Base-by-base conservation (phyloP, 1,140 invertebrate species). In the Drosophila sechellia region DNA sequence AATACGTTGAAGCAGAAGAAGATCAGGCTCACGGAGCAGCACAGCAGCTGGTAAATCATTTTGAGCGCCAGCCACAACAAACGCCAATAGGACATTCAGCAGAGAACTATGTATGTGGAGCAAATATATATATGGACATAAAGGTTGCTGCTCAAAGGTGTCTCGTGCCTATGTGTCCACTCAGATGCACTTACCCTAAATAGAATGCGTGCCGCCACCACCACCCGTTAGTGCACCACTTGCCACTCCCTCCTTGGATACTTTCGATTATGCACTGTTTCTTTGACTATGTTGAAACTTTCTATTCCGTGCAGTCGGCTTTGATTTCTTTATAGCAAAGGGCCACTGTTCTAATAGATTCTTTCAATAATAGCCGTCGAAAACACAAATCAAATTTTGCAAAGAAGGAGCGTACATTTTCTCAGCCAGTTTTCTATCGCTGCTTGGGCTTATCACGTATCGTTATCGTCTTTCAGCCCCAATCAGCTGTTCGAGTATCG, bases 21-120 rank as follows among this genome's bases (percentile, higher is more conserved):
- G 34, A 92, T 58, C n/a, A 92, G 59, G 49, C 85, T 81, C 45
- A 81, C 45, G 3, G 87, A 79, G 66, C 76, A 91, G 52, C 87
- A 91, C 37, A 92, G 70, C 37, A 92, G 63, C 75, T 89, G 79
- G 57, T 92, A 92, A 39, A 92, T 79, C 91, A 92, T 92, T 74
- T 92, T 92, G 6, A 91, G 27, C 39, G 81, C 69, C 40, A 72
- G 50, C 90, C 90, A 91, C 55, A 72, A 76, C 70, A 81, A 83
- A 45, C 77, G 79, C 74, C 81, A 86, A 66, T 71, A 90, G 64
- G 64, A 68, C 90, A 91, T 91, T 91, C 90, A 89, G 76, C 71
- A 79, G 42, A 37, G 58, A 40, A 74, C 64, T 81, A 40, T 20
- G 15, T 81, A 40, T 20, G 15, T 35, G 58, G 35, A 34, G 35